phyloP scores from a whole-genome alignment of 2,888 invertebrate genomes.

The Drosophila histrio region DNA sequence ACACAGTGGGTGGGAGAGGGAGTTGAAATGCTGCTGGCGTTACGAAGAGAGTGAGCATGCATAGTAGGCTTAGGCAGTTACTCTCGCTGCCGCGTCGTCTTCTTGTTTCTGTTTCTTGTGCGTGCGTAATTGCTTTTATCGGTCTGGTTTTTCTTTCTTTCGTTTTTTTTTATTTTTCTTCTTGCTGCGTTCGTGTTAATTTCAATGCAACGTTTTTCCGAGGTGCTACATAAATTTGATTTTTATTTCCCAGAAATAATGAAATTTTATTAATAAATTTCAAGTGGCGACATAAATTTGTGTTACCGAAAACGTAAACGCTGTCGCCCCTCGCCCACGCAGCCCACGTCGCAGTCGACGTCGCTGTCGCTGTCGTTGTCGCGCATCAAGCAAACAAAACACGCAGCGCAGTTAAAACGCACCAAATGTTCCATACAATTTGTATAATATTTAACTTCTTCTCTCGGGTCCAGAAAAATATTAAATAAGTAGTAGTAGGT shows the following conservation, averaged over 20 bases:
- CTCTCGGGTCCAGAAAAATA: slow-evolving; percentile 56
- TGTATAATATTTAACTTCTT: slow-evolving; percentile 63
- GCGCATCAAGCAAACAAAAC: slow-evolving; percentile 69
- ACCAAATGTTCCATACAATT: slow-evolving; percentile 68
- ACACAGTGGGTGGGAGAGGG: slow-evolving; percentile 4
- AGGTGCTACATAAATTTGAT: slow-evolving; percentile 75
- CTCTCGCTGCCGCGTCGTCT: slow-evolving; percentile 2
- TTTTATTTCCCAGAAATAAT: slow-evolving; percentile 69
- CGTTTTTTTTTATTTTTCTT: slow-evolving; percentile 9
- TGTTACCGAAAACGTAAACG: slow-evolving; percentile 65
- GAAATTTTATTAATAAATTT: slow-evolving; percentile 71
- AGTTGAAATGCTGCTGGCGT: not conserved
- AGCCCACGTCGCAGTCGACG: not conserved
- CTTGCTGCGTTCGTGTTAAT: slow-evolving; percentile 60
- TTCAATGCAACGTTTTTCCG: slow-evolving; percentile 49
- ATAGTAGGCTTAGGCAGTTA: slow-evolving; percentile 14
- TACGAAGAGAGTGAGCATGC: not conserved
- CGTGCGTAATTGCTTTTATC: slow-evolving; percentile 70
- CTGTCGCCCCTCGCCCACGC: slow-evolving; percentile 15
- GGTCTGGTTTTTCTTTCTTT: slow-evolving; percentile 10
- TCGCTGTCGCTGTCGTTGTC: too few relatives aligned
- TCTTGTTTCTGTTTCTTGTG: slow-evolving; percentile 11
- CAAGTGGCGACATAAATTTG: slow-evolving; percentile 64
- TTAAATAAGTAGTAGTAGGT: slow-evolving; percentile 63
- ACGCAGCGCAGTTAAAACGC: slow-evolving; percentile 73